Evolutionary conservation across 2,113 vertebrate species (phyloP), one percentile per base, ranked within the genome.

Genomic region (Turnix velox): DNA sequence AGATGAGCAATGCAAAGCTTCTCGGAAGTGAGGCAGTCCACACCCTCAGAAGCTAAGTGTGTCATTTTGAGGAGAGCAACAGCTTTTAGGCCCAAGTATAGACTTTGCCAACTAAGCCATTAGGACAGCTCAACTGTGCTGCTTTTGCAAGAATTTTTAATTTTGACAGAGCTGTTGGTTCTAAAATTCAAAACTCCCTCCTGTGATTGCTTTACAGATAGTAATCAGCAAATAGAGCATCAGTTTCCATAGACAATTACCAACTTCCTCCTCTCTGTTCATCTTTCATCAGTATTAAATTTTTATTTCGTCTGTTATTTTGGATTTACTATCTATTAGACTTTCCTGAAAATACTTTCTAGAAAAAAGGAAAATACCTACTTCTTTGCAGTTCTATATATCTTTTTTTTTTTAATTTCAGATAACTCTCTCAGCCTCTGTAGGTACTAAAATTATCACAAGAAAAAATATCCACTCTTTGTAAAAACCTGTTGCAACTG

Each of bases 161-260:
- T 91, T 88, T 49, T 48, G 74, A 95, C 62, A 40, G 84, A 66
- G 8, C 20, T 92, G 72, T 65, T 86, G 81, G 84, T 81, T 96
- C 71, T 95, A 72, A 92, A 96, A 97, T 63, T 72, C 88, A 63
- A 86, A 77, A 31, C 52, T 45, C 73, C 23, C 49, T 95, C 71
- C 73, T 80, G 49, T 7, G 12, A 73, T 35, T 69, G 45, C 42
- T 80, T 42, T 49, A 30, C 51, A 69, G 94, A 68, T 33, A 57
- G 45, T 55, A 88, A 55, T 86, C 94, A 84, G 57, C 79, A 90
- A 65, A 69, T 57, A 68, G 28, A 65, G 13, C 82, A 76, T 67
- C 77, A 42, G 19, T 74, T 72, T 31, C 79, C 66, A 57, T 3
- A 88, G 68, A 80, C 9, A 84, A 8, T 69, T 78, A 28, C 8